These are phyloP conservation scores for Camponotus floridanus DNA, from an alignment of 1,140 invertebrate species.

Conservation along the genomic window DNA sequence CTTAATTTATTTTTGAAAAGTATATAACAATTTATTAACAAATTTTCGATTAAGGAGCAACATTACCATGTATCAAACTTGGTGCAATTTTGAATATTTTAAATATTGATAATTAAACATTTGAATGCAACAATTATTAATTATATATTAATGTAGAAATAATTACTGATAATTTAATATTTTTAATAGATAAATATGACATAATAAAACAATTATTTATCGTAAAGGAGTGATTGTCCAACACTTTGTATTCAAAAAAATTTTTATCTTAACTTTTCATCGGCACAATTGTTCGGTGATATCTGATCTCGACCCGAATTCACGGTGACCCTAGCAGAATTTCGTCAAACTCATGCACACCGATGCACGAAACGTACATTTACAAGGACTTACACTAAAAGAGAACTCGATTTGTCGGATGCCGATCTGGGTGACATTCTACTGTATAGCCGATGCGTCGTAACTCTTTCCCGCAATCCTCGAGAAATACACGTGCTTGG, in stretches of 20 bases:
- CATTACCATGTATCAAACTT: not conserved
- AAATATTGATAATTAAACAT: not conserved
- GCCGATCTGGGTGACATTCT: conserved; percentile 39
- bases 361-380: not conserved
- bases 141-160: not conserved
- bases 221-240: not conserved
- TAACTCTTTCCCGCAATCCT: conserved; percentile 45
- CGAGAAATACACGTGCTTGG: conserved; percentile 49
- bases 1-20: conserved; percentile 13
- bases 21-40: not conserved
- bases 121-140: not conserved
- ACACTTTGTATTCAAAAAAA: conserved; percentile 3
- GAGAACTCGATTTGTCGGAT: conserved; percentile 19
- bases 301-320: conserved; percentile 52
- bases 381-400: conserved; percentile 7
- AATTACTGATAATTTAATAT: not conserved
- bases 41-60: not conserved
- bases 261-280: conserved; percentile 48
- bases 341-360: conserved; percentile 36
- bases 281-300: conserved; percentile 13
- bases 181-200: not conserved
- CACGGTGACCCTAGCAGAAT: conserved; percentile 33
- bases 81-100: not conserved
- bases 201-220: not conserved
- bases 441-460: conserved; percentile 34